These are phyloP conservation scores for Catalaphyllia jardinei DNA, from an alignment of 64 coral and sea anemone species.

Conservation along the genomic window DNA sequence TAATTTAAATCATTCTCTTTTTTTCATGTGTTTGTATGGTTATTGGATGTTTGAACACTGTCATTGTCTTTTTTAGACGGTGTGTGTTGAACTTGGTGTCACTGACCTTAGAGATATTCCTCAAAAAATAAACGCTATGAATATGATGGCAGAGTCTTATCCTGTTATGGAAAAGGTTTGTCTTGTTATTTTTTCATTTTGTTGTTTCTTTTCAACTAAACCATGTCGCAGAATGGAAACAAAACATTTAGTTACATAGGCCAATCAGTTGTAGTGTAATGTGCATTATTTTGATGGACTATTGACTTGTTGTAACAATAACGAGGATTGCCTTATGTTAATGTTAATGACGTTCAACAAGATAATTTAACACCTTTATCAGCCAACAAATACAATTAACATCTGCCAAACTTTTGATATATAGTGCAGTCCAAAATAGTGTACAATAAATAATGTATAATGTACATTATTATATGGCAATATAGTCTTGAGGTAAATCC, in stretches of 20 bases:
- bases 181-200: not conserved
- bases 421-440: no score
- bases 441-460: no score
- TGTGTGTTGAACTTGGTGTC: conserved; percentile 58
- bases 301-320: not conserved
- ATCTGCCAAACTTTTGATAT: no score
- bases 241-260: not conserved
- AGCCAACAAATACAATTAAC: no score
- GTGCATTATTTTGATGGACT: not conserved
- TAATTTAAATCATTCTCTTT: not conserved
- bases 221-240: no score
- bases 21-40: not conserved
- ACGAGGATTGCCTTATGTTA: no score
- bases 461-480: no score
- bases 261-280: not conserved
- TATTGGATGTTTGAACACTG: not conserved
- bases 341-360: no score
- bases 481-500: no score
- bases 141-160: conserved; percentile 56
- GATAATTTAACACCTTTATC: no score
- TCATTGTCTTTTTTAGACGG: conserved; percentile 47
- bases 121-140: conserved; percentile 50
- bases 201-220: no score
- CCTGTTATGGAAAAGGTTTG: conserved; percentile 79
- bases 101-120: conserved; percentile 61